Evolutionary conservation across 2,888 invertebrate species (phyloP), one percentile per base, ranked within the genome.

Genomic region (Osmoderma eremita): DNA sequence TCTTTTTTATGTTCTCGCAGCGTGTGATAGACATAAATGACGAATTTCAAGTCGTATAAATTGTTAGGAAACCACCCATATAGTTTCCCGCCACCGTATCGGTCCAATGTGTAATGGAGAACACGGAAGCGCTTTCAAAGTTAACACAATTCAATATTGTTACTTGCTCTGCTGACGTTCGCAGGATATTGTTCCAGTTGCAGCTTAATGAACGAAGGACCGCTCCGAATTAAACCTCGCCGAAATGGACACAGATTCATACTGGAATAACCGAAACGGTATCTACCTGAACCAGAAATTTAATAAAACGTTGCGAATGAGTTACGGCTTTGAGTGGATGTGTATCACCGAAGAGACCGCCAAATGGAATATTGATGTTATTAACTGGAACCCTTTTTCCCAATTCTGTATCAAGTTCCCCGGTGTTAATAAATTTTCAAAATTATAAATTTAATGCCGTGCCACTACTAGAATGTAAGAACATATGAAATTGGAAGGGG

Each of bases 91-190:
- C 30, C 30, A 30, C 3, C 30, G 30, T 1, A 30, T 30, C 15
- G 50, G 50, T 15, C 10, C 22, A 51, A 20, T 13, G 50, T 20
- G 20, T 51, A 51, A 51, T 51, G 30, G 24, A 51, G 50, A 22
- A 51, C 30, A 30, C 30, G 50, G 24, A 51, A 51, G 22, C 50
- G 50, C 50, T 51, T 51, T 51, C 50, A 51, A 51, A 51, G 50
- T 30, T 51, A 24, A 51, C 50, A 51, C 50, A 51, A 51, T 51
- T 51, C 50, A 51, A 51, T 51, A 51, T 51, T 51, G 48, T 48
- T 48, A 18, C 48, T 48, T 48, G 48, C 18, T 48, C 18, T 20
- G 48, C 20, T 17, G 50, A 30, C 24, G 50, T 15, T 51, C 50
- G 50, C 50, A 51, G 50, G 30, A 51, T 51, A 51, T 51, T 51